Percentiles rank a stretch among this genome's conserved stretches.
These are phyloP conservation scores for Eubasilissa splendida DNA, from an alignment of 2,888 invertebrate species.

Conservation along the genomic window DNA sequence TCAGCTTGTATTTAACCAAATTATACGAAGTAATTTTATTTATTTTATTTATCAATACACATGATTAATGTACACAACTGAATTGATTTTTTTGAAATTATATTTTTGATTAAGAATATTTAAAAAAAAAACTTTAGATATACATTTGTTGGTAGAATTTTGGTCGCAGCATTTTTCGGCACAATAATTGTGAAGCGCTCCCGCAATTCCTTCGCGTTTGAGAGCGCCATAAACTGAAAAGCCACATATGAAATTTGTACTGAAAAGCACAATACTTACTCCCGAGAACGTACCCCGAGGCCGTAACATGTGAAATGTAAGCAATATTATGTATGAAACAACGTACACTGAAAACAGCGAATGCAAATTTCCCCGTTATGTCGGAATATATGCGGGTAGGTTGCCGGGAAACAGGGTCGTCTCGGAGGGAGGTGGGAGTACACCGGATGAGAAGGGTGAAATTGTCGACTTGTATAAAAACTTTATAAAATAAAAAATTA, in stretches of 20 bases:
- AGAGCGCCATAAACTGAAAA: constrained; percentile 55
- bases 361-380: constrained; percentile 51
- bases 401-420: constrained; percentile 33
- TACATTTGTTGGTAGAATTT: background rate
- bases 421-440: background rate
- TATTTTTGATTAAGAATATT: too few relatives aligned
- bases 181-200: constrained; percentile 36
- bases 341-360: constrained; percentile 55
- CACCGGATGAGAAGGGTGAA: background rate
- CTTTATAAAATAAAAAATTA: too few relatives aligned
- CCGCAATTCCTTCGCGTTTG: constrained; percentile 52
- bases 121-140: too few relatives aligned
- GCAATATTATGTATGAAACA: constrained; percentile 58
- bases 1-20: too few relatives aligned
- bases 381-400: constrained; percentile 6
- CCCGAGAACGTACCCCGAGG: constrained; percentile 14
- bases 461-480: too few relatives aligned
- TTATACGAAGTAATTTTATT: too few relatives aligned
- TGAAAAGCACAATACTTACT: constrained; percentile 55
- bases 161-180: constrained; percentile 31
- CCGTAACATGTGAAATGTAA: constrained; percentile 58
- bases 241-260: constrained; percentile 56
- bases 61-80: too few relatives aligned
- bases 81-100: too few relatives aligned
- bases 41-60: too few relatives aligned